Percentiles rank a stretch among this genome's conserved stretches.
Conservation (phyloP, 2,113 vertebrate genomes). For the Hyperopisus bebe region DNA sequence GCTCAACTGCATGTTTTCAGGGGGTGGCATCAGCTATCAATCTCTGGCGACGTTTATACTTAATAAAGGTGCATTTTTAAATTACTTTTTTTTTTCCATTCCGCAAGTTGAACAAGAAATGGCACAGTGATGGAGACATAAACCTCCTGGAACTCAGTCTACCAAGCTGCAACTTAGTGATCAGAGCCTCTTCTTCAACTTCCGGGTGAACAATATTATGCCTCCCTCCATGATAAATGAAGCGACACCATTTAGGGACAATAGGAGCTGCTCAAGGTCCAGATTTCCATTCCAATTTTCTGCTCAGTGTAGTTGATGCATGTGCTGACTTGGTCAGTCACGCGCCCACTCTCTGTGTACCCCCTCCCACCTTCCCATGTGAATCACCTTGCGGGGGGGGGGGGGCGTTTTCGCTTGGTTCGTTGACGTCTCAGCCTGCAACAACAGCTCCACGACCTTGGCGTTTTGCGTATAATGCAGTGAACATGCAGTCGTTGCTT, state of each 20-base stretch:
- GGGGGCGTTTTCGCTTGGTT: background rate
- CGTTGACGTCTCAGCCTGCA: background rate
- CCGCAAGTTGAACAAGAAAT: background rate
- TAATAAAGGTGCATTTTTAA: background rate
- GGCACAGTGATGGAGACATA: background rate
- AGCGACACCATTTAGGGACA: conserved; percentile 59
- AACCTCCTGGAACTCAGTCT: background rate
- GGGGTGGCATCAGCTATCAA: background rate
- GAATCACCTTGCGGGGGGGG: conserved; percentile 33
- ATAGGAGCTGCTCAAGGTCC: conserved; percentile 64
- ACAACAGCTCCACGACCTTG: background rate
- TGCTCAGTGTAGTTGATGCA: conserved; percentile 69
- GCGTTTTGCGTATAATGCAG: background rate
- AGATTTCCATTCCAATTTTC: conserved; percentile 73
- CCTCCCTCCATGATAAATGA: conserved; percentile 61
- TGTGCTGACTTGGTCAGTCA: conserved; percentile 50
- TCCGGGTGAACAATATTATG: conserved; percentile 40
- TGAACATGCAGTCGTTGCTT: background rate
- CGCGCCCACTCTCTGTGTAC: background rate
- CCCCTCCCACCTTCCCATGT: background rate
- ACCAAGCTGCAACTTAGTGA: background rate
- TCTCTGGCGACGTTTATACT: background rate
- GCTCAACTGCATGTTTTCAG: background rate
- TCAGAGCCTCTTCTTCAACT: conserved; percentile 21
- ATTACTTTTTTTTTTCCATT: background rate